Evolutionary conservation across 2,797 vertebrate genomes (phyloP).

Genomic region (Diplodus puntazzo): DNA sequence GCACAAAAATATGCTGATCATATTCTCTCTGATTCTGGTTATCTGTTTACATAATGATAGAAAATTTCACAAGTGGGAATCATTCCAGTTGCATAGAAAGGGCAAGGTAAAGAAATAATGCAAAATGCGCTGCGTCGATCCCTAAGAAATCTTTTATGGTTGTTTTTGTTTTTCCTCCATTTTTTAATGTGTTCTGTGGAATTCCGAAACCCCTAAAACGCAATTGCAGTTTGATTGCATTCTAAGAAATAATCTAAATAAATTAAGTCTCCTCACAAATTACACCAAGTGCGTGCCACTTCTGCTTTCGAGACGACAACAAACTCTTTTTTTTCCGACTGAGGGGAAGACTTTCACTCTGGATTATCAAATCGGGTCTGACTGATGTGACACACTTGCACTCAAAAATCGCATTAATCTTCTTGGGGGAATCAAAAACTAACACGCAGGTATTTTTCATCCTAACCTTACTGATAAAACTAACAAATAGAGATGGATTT

Average conservation of each 20-base stretch:
- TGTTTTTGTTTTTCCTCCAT: constrained; percentile 43
- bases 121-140: constrained; percentile 37
- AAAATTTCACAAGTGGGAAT: constrained; percentile 62
- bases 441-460: constrained; percentile 72
- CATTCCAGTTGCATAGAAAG: constrained; percentile 63
- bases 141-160: constrained; percentile 36
- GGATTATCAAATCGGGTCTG: constrained; percentile 70
- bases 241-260: constrained; percentile 51
- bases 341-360: constrained; percentile 47
- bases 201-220: constrained; percentile 20
- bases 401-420: constrained; percentile 74
- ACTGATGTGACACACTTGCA: constrained; percentile 75
- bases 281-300: constrained; percentile 32
- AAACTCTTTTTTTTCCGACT: constrained; percentile 33
- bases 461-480: constrained; percentile 79
- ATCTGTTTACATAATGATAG: constrained; percentile 79
- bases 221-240: constrained; percentile 50
- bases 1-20: constrained; percentile 80
- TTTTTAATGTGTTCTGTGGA: constrained; percentile 48
- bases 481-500: constrained; percentile 83
- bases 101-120: constrained; percentile 60
- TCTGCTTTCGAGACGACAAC: constrained; percentile 29
- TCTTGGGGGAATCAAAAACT: constrained; percentile 64
- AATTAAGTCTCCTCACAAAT: constrained; percentile 26
- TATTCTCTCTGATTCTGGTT: constrained; percentile 70